These are phyloP conservation scores for Lycophotia porphyrea DNA, from an alignment of 2,888 invertebrate genomes.

Conservation along the genomic window DNA sequence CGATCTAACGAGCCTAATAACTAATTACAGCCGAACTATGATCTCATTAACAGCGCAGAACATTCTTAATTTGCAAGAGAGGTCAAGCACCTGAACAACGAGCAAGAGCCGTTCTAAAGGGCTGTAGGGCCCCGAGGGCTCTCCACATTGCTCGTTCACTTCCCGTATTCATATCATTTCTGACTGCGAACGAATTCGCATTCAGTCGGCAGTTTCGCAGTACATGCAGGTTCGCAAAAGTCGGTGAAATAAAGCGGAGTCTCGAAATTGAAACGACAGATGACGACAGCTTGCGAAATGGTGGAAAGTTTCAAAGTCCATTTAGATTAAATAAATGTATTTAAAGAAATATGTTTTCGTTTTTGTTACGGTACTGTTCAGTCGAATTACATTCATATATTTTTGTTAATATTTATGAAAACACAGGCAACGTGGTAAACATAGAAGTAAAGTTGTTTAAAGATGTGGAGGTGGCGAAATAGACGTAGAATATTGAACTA, in stretches of 20 bases:
- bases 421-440: not conserved
- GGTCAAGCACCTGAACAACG: slow-evolving; percentile 70
- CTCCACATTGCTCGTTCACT: slow-evolving; percentile 65
- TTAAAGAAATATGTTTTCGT: not conserved
- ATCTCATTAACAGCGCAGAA: slow-evolving; percentile 42
- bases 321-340: slow-evolving; percentile 33
- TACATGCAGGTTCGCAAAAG: slow-evolving; percentile 21
- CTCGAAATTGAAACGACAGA: slow-evolving; percentile 35
- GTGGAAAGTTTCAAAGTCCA: slow-evolving; percentile 22
- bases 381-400: not conserved
- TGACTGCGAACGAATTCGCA: slow-evolving; percentile 53
- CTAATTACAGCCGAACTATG: slow-evolving; percentile 34
- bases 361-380: not conserved
- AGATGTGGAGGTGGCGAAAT: not conserved
- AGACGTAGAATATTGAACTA: not conserved
- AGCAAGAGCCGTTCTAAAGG: slow-evolving; percentile 64
- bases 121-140: slow-evolving; percentile 54
- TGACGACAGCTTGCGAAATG: slow-evolving; percentile 34
- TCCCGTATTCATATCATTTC: slow-evolving; percentile 64
- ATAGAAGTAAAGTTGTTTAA: not conserved
- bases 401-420: not conserved
- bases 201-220: slow-evolving; percentile 37
- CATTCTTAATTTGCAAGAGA: slow-evolving; percentile 70
- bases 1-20: not conserved
- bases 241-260: slow-evolving; percentile 32